Evolutionary conservation across 2,888 invertebrate species (phyloP).

Genomic region (Abscondita cerata): DNA sequence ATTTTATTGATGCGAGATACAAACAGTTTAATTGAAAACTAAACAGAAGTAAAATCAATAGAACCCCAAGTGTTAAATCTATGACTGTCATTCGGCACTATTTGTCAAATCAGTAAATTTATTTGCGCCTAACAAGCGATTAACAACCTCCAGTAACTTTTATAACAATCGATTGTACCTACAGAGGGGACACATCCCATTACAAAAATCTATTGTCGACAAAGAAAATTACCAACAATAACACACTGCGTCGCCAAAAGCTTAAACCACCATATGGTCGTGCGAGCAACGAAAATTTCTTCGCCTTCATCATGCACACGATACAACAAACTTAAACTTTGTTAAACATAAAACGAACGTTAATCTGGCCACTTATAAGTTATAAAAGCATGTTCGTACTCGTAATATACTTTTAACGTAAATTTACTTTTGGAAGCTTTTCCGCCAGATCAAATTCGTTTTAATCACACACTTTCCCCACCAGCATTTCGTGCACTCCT

Average conservation of each 20-base stretch:
- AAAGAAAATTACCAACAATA: background rate
- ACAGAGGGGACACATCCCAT: constrained; percentile 21
- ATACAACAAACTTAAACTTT: constrained; percentile 34
- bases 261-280: constrained; percentile 1
- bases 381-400: constrained; percentile 47
- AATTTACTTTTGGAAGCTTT: constrained; percentile 53
- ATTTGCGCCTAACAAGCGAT: constrained; percentile 35
- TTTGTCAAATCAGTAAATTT: constrained; percentile 17
- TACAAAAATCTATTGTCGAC: constrained; percentile 4
- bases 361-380: constrained; percentile 51
- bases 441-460: constrained; percentile 57
- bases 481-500: constrained; percentile 40
- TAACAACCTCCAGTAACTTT: constrained; percentile 27
- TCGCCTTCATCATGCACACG: constrained; percentile 21
- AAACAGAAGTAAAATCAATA: too few species aligned
- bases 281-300: constrained; percentile 13
- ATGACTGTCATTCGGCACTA: constrained; percentile 22
- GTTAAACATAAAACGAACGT: constrained; percentile 42
- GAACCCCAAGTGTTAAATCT: constrained; percentile 30
- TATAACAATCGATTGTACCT: constrained; percentile 24
- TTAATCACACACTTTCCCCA: constrained; percentile 54
- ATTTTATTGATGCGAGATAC: too few species aligned
- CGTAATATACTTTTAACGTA: constrained; percentile 52
- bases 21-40: too few species aligned
- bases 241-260: background rate